phyloP scores from a whole-genome alignment of 1,140 invertebrate species.

The Pseudoatta argentina region DNA sequence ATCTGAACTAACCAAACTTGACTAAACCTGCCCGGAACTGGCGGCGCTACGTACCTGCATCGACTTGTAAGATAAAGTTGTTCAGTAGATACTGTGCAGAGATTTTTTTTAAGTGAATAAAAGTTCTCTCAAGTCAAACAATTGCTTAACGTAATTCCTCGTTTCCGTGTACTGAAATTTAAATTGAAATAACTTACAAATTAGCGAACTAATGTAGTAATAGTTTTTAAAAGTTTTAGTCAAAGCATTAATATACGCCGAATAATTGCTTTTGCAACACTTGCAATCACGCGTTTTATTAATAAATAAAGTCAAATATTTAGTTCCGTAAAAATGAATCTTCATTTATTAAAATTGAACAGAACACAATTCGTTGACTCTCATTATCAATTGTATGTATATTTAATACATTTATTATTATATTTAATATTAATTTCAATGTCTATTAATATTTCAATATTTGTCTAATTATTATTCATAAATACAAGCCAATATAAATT shows the following conservation, averaged over 20 bases:
- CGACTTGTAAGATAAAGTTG: background rate
- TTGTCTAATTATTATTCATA: background rate
- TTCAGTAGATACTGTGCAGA: background rate
- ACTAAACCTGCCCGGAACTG: conserved; percentile 31
- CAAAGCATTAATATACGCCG: background rate
- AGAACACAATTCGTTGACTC: background rate
- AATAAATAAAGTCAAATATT: background rate
- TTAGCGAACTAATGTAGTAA: background rate
- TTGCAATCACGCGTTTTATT: background rate
- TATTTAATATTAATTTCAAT: background rate
- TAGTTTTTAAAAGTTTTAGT: background rate
- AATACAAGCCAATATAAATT: background rate
- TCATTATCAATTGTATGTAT: background rate
- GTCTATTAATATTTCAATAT: too few species aligned
- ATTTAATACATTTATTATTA: background rate
- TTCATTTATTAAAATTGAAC: conserved; percentile 1
- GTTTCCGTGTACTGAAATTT: background rate
- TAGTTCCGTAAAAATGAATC: background rate
- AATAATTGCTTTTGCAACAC: too few species aligned
- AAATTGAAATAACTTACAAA: background rate
- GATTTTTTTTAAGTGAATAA: conserved; percentile 38
- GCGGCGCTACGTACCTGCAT: conserved; percentile 54
- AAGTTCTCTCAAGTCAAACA: background rate
- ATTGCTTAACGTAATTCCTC: conserved; percentile 1
- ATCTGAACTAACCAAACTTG: conserved; percentile 59